Evolutionary conservation across 2,888 invertebrate species (phyloP), one percentile per base, ranked within the genome.

Genomic region (Cancer borealis): DNA sequence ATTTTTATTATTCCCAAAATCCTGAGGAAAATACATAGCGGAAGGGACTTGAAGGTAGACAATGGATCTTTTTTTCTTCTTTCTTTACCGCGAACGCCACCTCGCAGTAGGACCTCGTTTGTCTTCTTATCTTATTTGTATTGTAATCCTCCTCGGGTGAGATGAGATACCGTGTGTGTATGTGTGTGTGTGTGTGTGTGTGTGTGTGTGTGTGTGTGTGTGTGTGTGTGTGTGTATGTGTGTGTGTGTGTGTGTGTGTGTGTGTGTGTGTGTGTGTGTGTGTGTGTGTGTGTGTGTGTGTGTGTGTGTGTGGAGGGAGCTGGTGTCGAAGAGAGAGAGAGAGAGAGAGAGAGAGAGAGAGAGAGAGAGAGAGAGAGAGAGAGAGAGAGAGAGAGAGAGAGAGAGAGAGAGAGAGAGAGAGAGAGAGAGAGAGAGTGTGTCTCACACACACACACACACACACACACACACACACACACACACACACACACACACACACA

Each of bases 331-430:
- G 60, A 60, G 60, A 21, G 60, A 60, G 26, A 73, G 26, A 26
- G 8, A 21, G n/a, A 73, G 21, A 21, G 60, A 60, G 60, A 60
- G 60, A 60, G 60, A 10, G 60, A 14, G 14, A 14, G 60, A 60
- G 8, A 10, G 8, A 14, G 14, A 60, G 60, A 60, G 60, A 60
- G 60, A 66, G 60, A 66, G 60, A 66, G 60, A 66, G 60, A 66
- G 60, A 66, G 60, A 66, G 60, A 66, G 60, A 66, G 60, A 66
- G 60, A 66, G 60, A 66, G 60, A 66, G 60, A 66, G 60, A 66
- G 60, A 66, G 60, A 66, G 60, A 66, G 60, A 66, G 60, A 66
- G 60, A 73, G 21, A 73, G 26, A 73, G 73, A 73, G 73, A 73
- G 73, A 73, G 3, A 73, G 73, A 66, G 66, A 66, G 66, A 66